Conservation (phyloP, 2,888 invertebrate species). For the Eristalinus aeneus region DNA sequence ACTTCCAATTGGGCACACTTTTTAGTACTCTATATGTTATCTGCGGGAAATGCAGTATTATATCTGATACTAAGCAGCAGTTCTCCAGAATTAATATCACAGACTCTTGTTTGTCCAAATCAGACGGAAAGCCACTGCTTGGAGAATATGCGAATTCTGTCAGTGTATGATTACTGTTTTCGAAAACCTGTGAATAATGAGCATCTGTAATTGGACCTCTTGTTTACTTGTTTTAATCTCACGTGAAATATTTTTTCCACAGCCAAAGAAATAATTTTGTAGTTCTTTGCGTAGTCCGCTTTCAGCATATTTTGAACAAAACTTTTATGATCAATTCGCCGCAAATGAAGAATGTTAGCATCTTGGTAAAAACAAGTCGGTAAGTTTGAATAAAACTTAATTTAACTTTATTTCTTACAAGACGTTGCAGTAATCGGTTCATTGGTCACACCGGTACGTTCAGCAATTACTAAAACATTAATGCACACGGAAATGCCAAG, state of each 20-base stretch:
- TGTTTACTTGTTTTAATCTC: background rate
- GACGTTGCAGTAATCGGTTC: background rate
- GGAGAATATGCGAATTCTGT: conserved; percentile 46
- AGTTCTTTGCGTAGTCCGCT: conserved; percentile 71
- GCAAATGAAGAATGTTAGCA: conserved; percentile 67
- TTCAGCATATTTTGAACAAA: conserved; percentile 70
- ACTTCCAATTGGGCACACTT: conserved; percentile 65
- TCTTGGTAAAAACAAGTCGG: conserved; percentile 46
- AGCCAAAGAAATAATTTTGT: conserved; percentile 72
- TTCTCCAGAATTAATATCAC: conserved; percentile 70
- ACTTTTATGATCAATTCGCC: conserved; percentile 69
- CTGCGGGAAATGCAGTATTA: conserved; percentile 73
- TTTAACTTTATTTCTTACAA: background rate
- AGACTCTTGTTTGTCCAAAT: conserved; percentile 63
- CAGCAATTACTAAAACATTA: background rate
- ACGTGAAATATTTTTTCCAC: conserved; percentile 72
- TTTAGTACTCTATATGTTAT: conserved; percentile 69
- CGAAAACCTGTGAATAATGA: conserved; percentile 61
- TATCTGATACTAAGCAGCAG: conserved; percentile 70
- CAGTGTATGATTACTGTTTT: conserved; percentile 69
- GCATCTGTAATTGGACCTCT: too few species aligned
- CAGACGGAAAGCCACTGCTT: conserved; percentile 64
- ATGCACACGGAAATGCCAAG: background rate
- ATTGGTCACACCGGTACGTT: background rate
- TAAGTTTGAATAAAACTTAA: background rate